These are phyloP conservation scores for Aurelia coerulea DNA, from an alignment of 30 jellyfish, hydroid and myxozoan genomes.

Conservation along the genomic window DNA sequence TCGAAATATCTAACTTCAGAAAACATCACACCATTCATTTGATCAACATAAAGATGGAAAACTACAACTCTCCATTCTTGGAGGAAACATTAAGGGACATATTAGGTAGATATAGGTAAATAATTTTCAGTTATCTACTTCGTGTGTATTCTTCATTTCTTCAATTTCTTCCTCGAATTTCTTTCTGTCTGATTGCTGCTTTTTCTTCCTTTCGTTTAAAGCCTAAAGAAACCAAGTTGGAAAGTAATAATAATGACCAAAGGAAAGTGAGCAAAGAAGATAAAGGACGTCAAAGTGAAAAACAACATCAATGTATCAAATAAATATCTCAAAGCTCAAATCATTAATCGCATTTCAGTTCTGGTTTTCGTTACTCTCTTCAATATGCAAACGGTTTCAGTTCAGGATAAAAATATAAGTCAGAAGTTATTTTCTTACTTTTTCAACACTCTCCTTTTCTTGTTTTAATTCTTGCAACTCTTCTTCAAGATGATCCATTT, in stretches of 20 bases:
- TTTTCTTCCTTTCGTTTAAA: slow-evolving; percentile 69
- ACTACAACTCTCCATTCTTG: too few species aligned
- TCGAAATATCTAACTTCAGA: too few species aligned
- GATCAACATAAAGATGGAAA: too few species aligned
- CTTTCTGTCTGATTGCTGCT: slow-evolving; percentile 72
- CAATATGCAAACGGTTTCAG: background rate
- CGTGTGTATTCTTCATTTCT: slow-evolving; percentile 69
- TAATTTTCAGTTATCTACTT: slow-evolving; percentile 7
- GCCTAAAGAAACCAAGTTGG: slow-evolving; percentile 14
- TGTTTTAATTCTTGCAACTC: slow-evolving; percentile 68
- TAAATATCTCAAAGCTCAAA: background rate
- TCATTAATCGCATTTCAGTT: too few species aligned
- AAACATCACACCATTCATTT: too few species aligned
- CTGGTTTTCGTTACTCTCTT: too few species aligned
- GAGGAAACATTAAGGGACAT: too few species aligned
- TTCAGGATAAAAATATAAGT: background rate
- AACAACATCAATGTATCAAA: background rate
- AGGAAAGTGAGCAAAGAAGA: background rate
- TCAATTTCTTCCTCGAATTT: slow-evolving; percentile 83
- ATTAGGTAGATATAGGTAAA: too few species aligned
- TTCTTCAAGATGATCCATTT: slow-evolving; percentile 76
- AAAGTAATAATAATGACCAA: background rate
- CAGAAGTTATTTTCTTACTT: background rate
- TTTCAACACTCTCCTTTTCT: slow-evolving; percentile 64
- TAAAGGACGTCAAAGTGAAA: background rate